phyloP scores from a whole-genome alignment of 2,888 invertebrate genomes.

The Ichneumoninae sp. region DNA sequence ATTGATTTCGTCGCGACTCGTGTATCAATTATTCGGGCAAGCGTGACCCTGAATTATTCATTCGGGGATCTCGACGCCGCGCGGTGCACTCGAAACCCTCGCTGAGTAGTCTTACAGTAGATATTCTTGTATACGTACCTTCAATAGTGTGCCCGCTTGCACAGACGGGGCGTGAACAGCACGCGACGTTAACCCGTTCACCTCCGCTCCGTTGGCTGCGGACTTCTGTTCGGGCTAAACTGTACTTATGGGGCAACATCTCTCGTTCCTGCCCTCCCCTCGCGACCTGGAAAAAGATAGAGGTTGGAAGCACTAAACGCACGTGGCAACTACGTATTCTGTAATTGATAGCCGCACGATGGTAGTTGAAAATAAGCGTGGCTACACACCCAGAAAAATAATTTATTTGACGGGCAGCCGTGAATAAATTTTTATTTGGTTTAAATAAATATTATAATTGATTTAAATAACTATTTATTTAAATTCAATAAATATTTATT shows the following conservation, averaged over 20 bases:
- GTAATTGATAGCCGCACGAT: background rate
- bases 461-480: too few relatives aligned
- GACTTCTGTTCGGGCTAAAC: slow-evolving; percentile 14
- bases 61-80: slow-evolving; percentile 60
- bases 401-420: too few relatives aligned
- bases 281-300: background rate
- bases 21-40: slow-evolving; percentile 79
- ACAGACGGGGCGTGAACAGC: slow-evolving; percentile 65
- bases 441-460: too few relatives aligned
- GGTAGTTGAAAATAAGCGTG: too few relatives aligned
- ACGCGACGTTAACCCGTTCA: slow-evolving; percentile 71
- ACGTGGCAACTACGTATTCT: background rate
- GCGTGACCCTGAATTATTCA: slow-evolving; percentile 78
- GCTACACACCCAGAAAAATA: too few relatives aligned
- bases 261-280: background rate
- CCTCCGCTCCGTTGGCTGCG: slow-evolving; percentile 61
- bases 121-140: slow-evolving; percentile 14
- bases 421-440: too few relatives aligned
- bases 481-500: too few relatives aligned
- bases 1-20: slow-evolving; percentile 68
- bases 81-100: slow-evolving; percentile 49
- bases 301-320: background rate
- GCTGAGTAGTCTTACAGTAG: slow-evolving; percentile 22
- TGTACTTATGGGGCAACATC: background rate
- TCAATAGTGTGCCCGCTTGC: slow-evolving; percentile 14